A percentile compares a stretch with the other conserved stretches of the same genome.
Evolutionary conservation across 2,888 invertebrate species (phyloP).

Genomic region (Timema podura): DNA sequence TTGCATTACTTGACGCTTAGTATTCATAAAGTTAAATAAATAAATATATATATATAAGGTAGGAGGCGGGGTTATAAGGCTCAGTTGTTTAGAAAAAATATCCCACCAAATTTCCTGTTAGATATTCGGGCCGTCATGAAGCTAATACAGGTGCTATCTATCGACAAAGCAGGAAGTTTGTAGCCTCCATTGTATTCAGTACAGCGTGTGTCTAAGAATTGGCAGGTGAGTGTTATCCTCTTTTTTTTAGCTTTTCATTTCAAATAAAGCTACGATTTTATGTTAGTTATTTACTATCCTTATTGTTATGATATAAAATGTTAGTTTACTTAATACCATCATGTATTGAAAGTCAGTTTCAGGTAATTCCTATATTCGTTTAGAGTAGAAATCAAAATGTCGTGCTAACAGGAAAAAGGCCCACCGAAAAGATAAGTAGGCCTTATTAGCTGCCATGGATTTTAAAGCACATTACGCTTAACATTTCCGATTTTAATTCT

Average conservation of each 20-base stretch:
- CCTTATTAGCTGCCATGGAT: background rate
- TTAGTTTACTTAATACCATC: background rate
- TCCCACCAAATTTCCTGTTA: too few species aligned
- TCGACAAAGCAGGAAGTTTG: too few species aligned
- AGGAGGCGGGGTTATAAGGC: too few species aligned
- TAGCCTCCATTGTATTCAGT: too few species aligned
- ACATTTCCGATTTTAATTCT: background rate
- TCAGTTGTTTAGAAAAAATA: too few species aligned
- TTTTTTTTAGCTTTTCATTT: background rate
- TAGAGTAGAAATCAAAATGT: background rate
- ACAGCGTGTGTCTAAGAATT: too few species aligned
- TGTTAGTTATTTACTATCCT: background rate
- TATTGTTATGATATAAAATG: background rate
- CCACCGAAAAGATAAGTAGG: background rate
- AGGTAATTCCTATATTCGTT: background rate
- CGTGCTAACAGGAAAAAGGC: background rate
- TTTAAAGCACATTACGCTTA: constrained; percentile 2
- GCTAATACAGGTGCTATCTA: too few species aligned
- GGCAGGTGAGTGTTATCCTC: too few species aligned
- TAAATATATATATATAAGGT: too few species aligned
- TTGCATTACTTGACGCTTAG: too few species aligned
- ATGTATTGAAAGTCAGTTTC: background rate
- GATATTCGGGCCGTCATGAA: too few species aligned
- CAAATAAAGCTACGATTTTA: background rate
- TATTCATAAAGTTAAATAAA: too few species aligned